Percentiles rank a stretch among this genome's conserved stretches.
Evolutionary conservation across 2,888 invertebrate genomes (phyloP).

Genomic region (Euplexia lucipara): DNA sequence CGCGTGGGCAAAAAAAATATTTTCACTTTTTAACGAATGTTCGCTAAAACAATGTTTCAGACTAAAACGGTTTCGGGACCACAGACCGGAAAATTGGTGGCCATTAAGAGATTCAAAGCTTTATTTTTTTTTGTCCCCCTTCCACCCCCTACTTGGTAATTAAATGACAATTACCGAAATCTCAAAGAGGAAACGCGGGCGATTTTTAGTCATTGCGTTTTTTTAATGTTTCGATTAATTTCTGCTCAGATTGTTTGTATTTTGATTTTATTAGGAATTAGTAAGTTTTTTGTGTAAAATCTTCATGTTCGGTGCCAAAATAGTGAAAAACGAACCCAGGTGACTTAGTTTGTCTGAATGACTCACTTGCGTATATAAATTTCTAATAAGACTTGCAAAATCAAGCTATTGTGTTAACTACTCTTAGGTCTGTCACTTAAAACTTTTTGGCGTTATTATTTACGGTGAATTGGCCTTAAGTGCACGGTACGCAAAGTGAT

Average conservation of each 20-base stretch:
- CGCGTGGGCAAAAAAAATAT: conserved; percentile 46
- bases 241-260: conserved; percentile 45
- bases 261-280: conserved; percentile 4
- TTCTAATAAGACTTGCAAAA: too few species aligned
- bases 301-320: too few species aligned
- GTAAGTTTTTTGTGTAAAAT: background rate
- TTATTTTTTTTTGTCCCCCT: conserved; percentile 76
- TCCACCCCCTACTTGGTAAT: conserved; percentile 78
- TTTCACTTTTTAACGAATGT: conserved; percentile 67
- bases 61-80: conserved; percentile 71
- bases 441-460: too few species aligned
- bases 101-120: conserved; percentile 80
- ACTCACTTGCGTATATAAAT: too few species aligned
- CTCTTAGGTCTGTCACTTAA: too few species aligned
- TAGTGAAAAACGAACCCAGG: too few species aligned
- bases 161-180: conserved; percentile 87
- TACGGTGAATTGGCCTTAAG: too few species aligned
- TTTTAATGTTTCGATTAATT: conserved; percentile 65
- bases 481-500: too few species aligned
- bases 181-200: conserved; percentile 69
- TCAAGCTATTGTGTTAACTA: too few species aligned
- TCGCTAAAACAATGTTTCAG: conserved; percentile 75
- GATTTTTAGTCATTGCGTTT: conserved; percentile 64
- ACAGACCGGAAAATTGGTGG: conserved; percentile 80
- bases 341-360: too few species aligned